Evolutionary conservation across 2,888 invertebrate genomes (phyloP).

Genomic region (Drosophila austrosaltans): DNA sequence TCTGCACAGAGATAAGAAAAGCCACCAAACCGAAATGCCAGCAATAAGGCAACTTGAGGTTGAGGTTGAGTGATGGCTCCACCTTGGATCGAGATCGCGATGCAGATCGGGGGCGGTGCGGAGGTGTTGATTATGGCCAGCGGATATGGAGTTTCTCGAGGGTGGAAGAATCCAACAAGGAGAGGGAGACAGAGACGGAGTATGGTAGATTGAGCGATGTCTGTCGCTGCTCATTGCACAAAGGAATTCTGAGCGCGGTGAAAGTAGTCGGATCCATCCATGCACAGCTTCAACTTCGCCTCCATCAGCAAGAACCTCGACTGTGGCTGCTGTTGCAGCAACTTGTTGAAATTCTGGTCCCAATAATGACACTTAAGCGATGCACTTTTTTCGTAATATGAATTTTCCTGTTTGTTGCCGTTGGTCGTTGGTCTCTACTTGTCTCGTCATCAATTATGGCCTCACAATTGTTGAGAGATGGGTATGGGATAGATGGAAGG

Average conservation of each 20-base stretch:
- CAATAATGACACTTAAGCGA: slow-evolving; percentile 78
- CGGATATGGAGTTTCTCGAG: slow-evolving; percentile 56
- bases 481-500: background rate
- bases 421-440: slow-evolving; percentile 47
- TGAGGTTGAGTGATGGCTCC: slow-evolving; percentile 65
- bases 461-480: slow-evolving; percentile 33
- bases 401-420: slow-evolving; percentile 72
- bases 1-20: slow-evolving; percentile 51
- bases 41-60: slow-evolving; percentile 44
- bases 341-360: slow-evolving; percentile 76
- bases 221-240: slow-evolving; percentile 52
- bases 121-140: slow-evolving; percentile 67
- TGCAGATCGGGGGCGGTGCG: slow-evolving; percentile 51
- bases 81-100: slow-evolving; percentile 38
- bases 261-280: slow-evolving; percentile 72
- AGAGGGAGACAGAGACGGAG: slow-evolving; percentile 34
- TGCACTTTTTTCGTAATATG: slow-evolving; percentile 76
- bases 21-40: slow-evolving; percentile 53
- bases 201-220: slow-evolving; percentile 66
- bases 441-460: slow-evolving; percentile 67
- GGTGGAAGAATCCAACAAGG: slow-evolving; percentile 7
- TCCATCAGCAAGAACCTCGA: slow-evolving; percentile 43
- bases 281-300: slow-evolving; percentile 31
- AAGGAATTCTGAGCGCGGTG: slow-evolving; percentile 71
- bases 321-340: slow-evolving; percentile 55